Conservation (phyloP, 2,113 vertebrate genomes). For the Myrmecophaga tridactyla region DNA sequence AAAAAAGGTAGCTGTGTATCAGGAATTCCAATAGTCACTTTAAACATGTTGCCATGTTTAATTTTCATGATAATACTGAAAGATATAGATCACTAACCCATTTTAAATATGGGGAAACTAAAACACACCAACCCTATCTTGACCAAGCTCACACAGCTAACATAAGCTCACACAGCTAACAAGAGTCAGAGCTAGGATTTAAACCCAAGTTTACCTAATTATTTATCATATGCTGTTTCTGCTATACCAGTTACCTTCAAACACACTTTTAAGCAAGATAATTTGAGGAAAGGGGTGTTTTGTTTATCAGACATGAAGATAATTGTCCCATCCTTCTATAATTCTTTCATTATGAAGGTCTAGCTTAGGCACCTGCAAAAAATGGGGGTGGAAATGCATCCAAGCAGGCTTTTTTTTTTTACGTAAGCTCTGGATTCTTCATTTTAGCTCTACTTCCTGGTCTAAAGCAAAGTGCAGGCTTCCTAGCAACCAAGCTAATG, state of each 20-base stretch:
- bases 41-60: not conserved
- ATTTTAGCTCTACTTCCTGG: constrained; percentile 60
- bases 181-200: constrained; percentile 11
- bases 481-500: constrained; percentile 71
- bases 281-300: constrained; percentile 11
- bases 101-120: constrained; percentile 26
- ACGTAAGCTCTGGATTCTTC: constrained; percentile 40
- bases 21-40: not conserved
- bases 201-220: constrained; percentile 36
- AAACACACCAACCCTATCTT: too few relatives aligned
- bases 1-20: not conserved
- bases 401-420: constrained; percentile 5
- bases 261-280: constrained; percentile 4
- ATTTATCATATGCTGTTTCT: constrained; percentile 18
- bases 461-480: constrained; percentile 55
- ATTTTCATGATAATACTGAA: not conserved
- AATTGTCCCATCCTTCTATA: constrained; percentile 35
- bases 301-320: constrained; percentile 47
- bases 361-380: constrained; percentile 43
- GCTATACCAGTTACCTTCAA: constrained; percentile 11
- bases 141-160: constrained; percentile 10
- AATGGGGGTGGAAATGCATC: constrained; percentile 27
- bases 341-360: constrained; percentile 54
- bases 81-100: not conserved
- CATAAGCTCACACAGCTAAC: not conserved